Evolutionary conservation across 2,113 vertebrate genomes (phyloP).

Genomic region (Megaceryle torquata): DNA sequence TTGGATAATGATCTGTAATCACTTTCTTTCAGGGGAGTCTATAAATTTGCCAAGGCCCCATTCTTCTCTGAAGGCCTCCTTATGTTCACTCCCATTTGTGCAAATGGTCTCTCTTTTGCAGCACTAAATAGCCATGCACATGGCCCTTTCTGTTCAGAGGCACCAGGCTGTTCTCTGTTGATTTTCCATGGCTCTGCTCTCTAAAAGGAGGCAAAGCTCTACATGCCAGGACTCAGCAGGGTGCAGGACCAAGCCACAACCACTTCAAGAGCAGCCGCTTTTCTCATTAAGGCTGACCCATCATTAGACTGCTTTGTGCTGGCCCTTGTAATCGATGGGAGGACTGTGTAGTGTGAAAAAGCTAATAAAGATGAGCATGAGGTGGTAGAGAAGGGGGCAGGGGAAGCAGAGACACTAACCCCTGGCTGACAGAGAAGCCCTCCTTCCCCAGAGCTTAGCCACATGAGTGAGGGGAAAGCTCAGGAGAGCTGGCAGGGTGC

Average conservation of each 20-base stretch:
- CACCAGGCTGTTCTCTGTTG: conserved; percentile 77
- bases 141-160: conserved; percentile 76
- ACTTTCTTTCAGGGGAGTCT: conserved; percentile 99
- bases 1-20: conserved; percentile 99
- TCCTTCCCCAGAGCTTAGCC: background rate
- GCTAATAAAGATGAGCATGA: conserved; percentile 62
- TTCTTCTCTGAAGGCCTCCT: conserved; percentile 96
- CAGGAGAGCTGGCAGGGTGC: conserved; percentile 4
- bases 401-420: conserved; percentile 30
- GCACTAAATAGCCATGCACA: conserved; percentile 85
- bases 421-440: background rate
- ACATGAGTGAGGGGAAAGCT: background rate
- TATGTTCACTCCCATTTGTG: conserved; percentile 93
- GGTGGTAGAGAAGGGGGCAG: conserved; percentile 11
- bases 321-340: conserved; percentile 89
- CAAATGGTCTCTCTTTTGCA: conserved; percentile 83
- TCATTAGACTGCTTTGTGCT: conserved; percentile 86
- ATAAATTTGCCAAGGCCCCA: conserved; percentile 94
- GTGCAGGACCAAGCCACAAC: conserved; percentile 67
- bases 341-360: conserved; percentile 73
- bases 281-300: conserved; percentile 92
- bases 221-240: conserved; percentile 83
- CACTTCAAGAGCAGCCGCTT: conserved; percentile 79
- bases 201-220: conserved; percentile 78
- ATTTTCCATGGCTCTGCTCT: conserved; percentile 87